Base-by-base conservation (phyloP, 1,140 invertebrate genomes). In the Drosophila jambulina region DNA sequence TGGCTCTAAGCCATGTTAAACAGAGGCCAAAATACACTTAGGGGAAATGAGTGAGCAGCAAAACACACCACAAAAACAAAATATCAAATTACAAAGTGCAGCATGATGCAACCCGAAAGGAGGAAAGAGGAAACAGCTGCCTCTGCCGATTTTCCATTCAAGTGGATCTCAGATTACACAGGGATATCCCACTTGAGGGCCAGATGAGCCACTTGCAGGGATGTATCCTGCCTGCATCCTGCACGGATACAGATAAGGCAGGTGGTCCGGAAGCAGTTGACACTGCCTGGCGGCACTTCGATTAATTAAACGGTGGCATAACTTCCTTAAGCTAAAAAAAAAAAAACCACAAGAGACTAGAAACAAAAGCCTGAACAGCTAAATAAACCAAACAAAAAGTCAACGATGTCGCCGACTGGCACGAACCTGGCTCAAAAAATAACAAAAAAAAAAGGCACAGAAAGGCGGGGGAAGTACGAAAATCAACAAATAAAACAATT, bases 401-500 rank as follows among this genome's bases (percentile, higher is more conserved):
- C 62, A 59, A 62, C 77, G 82, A 87, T 86, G 69, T 76, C 82
- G 48, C 83, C 75, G 85, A 62, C 79, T 86, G 82, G 83, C 70
- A 86, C 82, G 71, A 77, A 82, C 58, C 68, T 54, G 69, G 75
- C 75, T 75, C 13, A 69, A 67, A 59, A 74, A 83, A 68, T 45
- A 59, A 63, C 45, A 46, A 1, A 23, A 48, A 74, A 74, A 64
- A 63, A 57, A 65, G 29, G 40, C 45, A 29, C 23, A 42, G 42
- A 65, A 40, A 34, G 7, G 46, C 15, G 23, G 34, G 25, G 27
- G 32, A 12, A 36, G 34, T 51, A 27, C 48, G 15, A 54, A 75
- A 75, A 75, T 48, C 48, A 43, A 64, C 67, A 80, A 68, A 61
- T 65, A 70, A 80, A 69, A 68, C 78, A 80, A 80, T 77, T 72